Evolutionary conservation across 2,797 vertebrate species (phyloP), one percentile per base, ranked within the genome.

Genomic region (Propithecus deckenii): DNA sequence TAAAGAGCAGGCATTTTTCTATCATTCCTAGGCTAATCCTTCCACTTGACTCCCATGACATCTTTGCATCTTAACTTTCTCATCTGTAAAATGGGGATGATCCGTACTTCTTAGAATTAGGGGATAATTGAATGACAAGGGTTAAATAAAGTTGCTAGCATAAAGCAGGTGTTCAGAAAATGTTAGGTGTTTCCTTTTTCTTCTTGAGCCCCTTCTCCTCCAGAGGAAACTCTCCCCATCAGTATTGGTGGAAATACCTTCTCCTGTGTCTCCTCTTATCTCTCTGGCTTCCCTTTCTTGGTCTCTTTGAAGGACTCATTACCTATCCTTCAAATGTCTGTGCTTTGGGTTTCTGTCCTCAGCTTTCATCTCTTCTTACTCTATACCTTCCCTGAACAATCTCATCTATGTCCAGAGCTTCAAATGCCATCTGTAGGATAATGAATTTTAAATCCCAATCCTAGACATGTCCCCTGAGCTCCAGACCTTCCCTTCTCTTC

Each of bases 381-480:
- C 43, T 48, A 20, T 13, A 63, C 55, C n/a, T 12, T 69, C 23
- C 41, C 52, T 61, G 10, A 14, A 28, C 5, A 11, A 61, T 75
- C 48, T 69, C n/a, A 59, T 48, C 35, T 57, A 28, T 22, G 17
- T 78, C 52, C 43, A 63, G 61, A 59, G 59, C 72, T 61, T 67
- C 35, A 69, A 32, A 43, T 92, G 84, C 13, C 71, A 46, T 25
- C 15, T 72, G n/a, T 20, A 87, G 23, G 30, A 52, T n/a, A 85
- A 59, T 43, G 17, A 89, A 80, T 79, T 92, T 85, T 48, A 88
- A 84, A 48, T 91, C 61, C n/a, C 78, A 92, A 85, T 46, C 46
- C 48, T 92, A 41, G 43, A 52, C 48, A 5, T 38, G 20, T 46
- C 35, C 93, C 65, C 72, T 50, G 11, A 55, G 65, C 78, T 81